Base-by-base conservation (phyloP, 2,888 invertebrate species). In the Anticlea derivata region DNA sequence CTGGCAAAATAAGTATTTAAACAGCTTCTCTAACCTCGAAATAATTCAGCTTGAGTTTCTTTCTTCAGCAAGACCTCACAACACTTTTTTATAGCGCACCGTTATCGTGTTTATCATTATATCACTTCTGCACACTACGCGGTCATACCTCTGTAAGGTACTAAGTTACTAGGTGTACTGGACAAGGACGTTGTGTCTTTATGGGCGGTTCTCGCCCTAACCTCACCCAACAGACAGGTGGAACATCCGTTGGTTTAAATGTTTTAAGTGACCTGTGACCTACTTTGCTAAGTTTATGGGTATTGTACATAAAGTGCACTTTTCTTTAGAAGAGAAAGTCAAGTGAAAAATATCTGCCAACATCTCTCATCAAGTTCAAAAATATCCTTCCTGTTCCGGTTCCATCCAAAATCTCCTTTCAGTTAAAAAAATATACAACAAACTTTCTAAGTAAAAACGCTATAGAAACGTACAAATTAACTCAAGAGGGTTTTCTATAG, bases 41-140 rank as follows among this genome's bases (percentile, higher is more conserved):
- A 44, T 50, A 70, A 86, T 80, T 67, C 89, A 85, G 88, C 80
- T 88, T 87, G 87, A 65, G 58, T 60, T 62, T 68, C 68, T 31
- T 51, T 40, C n/a, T 34, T 11, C 24, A 2, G 5, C 5, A 13
- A 47, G 5, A 13, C 10, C 2, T 11, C 20, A 31, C 24, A 26
- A 24, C 27, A 41, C 34, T 31, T n/a, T n/a, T n/a, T n/a, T 8
- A 1, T 12, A 12, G 3, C 23, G 10, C 34, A 35, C 22, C n/a
- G n/a, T 22, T 8, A 22, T 34, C n/a, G 5, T 4, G 13, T 11
- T 12, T 31, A 26, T 12, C 33, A 39, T 5, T 37, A 27, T 13
- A 34, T 24, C 20, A 12, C 2, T 24, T 24, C 23, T 30, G 31
- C 26, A 50, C 26, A 38, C 24, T 12, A 11, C 11, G 24, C 24